These are phyloP conservation scores for Sebastolobus altivelis DNA, from an alignment of 2,797 vertebrate species.

Conservation along the genomic window DNA sequence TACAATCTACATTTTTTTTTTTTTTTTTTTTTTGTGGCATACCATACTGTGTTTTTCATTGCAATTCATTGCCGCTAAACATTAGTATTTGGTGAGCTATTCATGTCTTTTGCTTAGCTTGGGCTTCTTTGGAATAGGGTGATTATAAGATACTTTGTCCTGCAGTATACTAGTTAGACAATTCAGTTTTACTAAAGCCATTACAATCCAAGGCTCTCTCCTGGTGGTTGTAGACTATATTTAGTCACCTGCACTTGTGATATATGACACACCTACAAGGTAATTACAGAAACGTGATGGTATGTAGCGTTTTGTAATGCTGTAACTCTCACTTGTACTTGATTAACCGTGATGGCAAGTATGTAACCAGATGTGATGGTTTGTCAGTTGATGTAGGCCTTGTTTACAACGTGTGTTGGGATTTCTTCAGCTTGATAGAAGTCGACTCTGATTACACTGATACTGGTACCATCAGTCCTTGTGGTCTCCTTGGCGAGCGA, in stretches of 20 bases:
- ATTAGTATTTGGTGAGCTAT: neutral
- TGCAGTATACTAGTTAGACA: too few species aligned
- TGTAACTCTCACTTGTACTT: conserved; percentile 10
- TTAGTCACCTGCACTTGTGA: conserved; percentile 24
- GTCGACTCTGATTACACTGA: neutral
- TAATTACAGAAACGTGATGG: conserved; percentile 25
- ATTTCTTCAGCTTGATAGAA: conserved; percentile 10
- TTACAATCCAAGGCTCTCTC: neutral
- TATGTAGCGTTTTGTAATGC: neutral
- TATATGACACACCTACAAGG: conserved; percentile 14
- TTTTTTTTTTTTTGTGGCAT: too few species aligned
- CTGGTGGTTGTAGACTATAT: conserved; percentile 4
- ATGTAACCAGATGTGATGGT: conserved; percentile 4
- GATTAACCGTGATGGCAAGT: conserved; percentile 15
- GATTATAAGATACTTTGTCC: neutral
- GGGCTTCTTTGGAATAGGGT: neutral
- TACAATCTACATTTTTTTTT: too few species aligned
- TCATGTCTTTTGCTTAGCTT: neutral
- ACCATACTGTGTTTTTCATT: too few species aligned
- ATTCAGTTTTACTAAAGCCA: neutral
- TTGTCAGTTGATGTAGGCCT: neutral
- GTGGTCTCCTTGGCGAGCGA: neutral
- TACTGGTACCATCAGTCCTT: neutral
- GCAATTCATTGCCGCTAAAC: too few species aligned
- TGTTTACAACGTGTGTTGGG: conserved; percentile 14